A percentile compares a stretch with the other conserved stretches of the same genome.
phyloP scores from a whole-genome alignment of 1,140 invertebrate species.

The Ladona fulva region DNA sequence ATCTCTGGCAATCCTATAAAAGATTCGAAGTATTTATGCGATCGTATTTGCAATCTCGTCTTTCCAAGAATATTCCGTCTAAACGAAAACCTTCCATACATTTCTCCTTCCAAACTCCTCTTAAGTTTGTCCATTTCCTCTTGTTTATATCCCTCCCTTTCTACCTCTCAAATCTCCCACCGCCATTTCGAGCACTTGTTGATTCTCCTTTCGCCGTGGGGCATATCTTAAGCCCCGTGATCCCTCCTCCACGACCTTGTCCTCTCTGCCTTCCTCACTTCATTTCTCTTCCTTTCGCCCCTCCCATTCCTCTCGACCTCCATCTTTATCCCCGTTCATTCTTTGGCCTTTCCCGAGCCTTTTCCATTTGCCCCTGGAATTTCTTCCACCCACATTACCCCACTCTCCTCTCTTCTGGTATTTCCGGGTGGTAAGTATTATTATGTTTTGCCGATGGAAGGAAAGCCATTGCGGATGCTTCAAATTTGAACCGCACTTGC shows the following conservation, averaged over 20 bases:
- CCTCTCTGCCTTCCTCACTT: background rate
- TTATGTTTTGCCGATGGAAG: background rate
- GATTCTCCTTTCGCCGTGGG: background rate
- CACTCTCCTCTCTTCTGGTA: background rate
- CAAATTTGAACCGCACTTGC: no score
- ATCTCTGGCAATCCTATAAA: no score
- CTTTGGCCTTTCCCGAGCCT: background rate
- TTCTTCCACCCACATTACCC: background rate
- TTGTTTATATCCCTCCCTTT: no score
- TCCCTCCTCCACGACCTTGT: background rate
- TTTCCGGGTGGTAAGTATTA: background rate
- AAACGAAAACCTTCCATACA: no score
- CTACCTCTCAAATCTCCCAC: background rate
- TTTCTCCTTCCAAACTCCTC: no score
- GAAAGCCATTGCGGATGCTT: no score
- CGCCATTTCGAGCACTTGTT: background rate
- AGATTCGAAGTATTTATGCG: no score
- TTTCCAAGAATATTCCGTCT: no score
- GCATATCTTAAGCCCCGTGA: background rate
- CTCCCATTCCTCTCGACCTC: background rate
- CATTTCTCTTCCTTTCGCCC: background rate
- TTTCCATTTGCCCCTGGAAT: background rate
- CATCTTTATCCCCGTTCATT: background rate
- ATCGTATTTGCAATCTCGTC: no score
- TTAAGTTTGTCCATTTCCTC: no score